phyloP scores from a whole-genome alignment of 2,113 vertebrate genomes.

The Pelodiscus sinensis region DNA sequence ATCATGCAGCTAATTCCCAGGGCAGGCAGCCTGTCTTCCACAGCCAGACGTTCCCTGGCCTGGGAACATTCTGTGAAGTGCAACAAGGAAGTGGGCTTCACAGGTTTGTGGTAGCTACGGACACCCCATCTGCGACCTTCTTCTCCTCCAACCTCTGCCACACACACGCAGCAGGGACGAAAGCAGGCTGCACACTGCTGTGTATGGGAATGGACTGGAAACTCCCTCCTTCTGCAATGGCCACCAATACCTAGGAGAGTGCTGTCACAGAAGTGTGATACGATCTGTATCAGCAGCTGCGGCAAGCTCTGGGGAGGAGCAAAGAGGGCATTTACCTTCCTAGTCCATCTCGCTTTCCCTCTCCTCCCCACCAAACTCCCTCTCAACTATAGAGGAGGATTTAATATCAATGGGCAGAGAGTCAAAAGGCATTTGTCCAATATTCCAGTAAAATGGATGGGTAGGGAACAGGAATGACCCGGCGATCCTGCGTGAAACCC shows the following conservation, averaged over 20 bases:
- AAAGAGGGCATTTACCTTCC: rapidly evolving
- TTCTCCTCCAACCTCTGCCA: not conserved
- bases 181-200: not conserved
- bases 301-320: not conserved
- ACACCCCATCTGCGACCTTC: not conserved
- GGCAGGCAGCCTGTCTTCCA: rapidly evolving
- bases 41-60: not conserved
- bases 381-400: not conserved
- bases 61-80: not conserved
- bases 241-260: not conserved
- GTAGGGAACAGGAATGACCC: not conserved
- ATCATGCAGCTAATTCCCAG: not conserved
- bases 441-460: not conserved
- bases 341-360: not conserved
- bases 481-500: not conserved
- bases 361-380: not conserved
- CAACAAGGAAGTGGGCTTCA: not conserved
- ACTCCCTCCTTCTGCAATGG: not conserved
- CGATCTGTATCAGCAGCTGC: not conserved
- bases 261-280: not conserved
- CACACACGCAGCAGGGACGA: not conserved
- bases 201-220: not conserved
- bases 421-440: not conserved
- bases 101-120: not conserved
- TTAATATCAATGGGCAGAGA: rapidly evolving